Percentiles rank a stretch among this genome's conserved stretches.
These are phyloP conservation scores for Lagothrix lagotricha DNA, from an alignment of 2,797 vertebrate genomes.

Conservation along the genomic window DNA sequence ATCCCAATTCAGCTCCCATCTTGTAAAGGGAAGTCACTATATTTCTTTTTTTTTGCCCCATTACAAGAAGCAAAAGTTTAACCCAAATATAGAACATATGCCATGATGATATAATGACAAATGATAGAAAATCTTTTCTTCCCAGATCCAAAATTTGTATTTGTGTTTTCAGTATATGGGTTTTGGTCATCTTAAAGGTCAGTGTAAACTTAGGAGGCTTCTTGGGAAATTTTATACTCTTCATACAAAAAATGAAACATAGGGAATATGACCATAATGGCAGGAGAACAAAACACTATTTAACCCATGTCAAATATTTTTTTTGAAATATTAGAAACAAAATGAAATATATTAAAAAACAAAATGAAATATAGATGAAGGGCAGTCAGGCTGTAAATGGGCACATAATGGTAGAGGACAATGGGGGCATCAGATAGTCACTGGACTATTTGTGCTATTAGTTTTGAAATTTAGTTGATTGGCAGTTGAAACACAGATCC, in stretches of 20 bases:
- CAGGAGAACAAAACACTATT: not conserved
- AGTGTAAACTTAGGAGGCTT: not conserved
- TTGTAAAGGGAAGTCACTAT: not conserved
- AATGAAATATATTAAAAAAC: not conserved
- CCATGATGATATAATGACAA: not conserved
- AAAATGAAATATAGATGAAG: not conserved
- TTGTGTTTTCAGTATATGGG: not conserved
- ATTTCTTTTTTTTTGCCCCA: not conserved
- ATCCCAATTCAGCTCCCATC: not conserved
- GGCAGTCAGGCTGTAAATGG: not conserved
- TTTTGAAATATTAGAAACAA: not conserved
- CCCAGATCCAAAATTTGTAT: not conserved
- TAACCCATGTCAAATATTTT: not conserved
- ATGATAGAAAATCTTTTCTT: not conserved
- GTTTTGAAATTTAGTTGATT: not conserved
- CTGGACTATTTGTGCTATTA: not conserved
- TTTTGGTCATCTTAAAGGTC: not conserved
- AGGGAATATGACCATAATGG: not conserved
- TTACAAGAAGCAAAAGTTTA: not conserved
- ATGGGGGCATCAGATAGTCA: not conserved
- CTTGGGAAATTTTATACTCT: not conserved
- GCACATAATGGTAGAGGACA: not conserved
- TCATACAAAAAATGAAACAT: not conserved
- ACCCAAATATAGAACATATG: not conserved
- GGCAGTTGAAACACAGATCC: not conserved